phyloP scores from a whole-genome alignment of 2,797 vertebrate genomes.

The Chloroceryle inda region DNA sequence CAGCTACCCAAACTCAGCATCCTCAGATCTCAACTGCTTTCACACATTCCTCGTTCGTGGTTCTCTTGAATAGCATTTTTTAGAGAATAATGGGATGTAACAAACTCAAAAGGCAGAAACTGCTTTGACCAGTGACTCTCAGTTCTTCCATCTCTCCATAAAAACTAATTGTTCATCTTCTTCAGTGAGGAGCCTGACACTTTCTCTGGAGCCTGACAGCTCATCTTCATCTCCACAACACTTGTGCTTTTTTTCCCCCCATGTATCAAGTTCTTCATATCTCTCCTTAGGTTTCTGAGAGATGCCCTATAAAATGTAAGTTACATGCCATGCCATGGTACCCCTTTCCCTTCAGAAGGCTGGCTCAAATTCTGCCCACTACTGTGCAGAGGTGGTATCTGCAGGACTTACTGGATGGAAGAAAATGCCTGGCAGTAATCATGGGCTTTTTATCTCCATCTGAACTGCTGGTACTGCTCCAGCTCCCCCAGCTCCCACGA shows the following conservation, averaged over 20 bases:
- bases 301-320: neutral
- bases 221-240: neutral
- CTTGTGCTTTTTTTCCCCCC: neutral
- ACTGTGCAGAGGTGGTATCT: neutral
- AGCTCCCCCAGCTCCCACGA: conserved; percentile 97
- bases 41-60: neutral
- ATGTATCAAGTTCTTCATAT: neutral
- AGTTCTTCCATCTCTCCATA: neutral
- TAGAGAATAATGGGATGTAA: neutral
- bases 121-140: neutral
- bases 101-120: neutral
- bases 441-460: conserved; percentile 91
- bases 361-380: neutral
- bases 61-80: neutral
- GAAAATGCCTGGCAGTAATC: conserved; percentile 79
- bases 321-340: rapidly evolving
- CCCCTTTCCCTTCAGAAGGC: neutral
- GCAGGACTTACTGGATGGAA: conserved; percentile 77
- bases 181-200: neutral
- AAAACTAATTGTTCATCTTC: neutral
- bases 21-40: neutral
- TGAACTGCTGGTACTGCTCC: conserved; percentile 95
- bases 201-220: neutral
- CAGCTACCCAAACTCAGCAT: neutral
- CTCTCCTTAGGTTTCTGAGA: neutral